Evolutionary conservation across 2,113 vertebrate genomes (phyloP).

Genomic region (Mormyrus iriodes): DNA sequence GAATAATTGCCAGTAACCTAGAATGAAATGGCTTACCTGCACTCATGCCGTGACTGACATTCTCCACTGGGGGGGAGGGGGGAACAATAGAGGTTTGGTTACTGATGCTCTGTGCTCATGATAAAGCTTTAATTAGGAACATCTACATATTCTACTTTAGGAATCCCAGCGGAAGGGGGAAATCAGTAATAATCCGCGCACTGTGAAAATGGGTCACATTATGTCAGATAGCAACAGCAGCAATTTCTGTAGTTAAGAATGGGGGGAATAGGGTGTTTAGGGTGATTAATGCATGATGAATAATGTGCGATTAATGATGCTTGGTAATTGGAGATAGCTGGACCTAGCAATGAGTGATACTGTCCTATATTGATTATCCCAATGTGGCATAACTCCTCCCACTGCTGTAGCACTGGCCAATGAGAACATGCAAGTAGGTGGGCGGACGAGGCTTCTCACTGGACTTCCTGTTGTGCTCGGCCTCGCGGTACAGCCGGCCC

Average conservation of each 20-base stretch:
- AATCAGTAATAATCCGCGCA: not conserved
- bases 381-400: too few species aligned
- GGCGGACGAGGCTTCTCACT: slow-evolving; percentile 56
- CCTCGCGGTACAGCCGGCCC: slow-evolving; percentile 85
- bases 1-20: not conserved
- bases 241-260: not conserved
- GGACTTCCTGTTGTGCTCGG: slow-evolving; percentile 81
- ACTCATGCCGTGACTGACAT: slow-evolving; percentile 59
- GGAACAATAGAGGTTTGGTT: not conserved
- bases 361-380: not conserved
- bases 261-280: not conserved
- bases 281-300: not conserved
- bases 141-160: not conserved
- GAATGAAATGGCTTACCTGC: slow-evolving; percentile 53
- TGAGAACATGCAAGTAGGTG: not conserved
- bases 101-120: not conserved
- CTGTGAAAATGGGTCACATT: not conserved
- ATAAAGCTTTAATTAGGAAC: slow-evolving; percentile 24
- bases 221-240: not conserved
- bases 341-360: not conserved
- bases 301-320: not conserved
- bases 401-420: not conserved
- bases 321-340: not conserved
- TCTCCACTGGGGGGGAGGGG: slow-evolving; percentile 57
- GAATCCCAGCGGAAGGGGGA: not conserved